These are phyloP conservation scores for Varecia variegata DNA, from an alignment of 2,797 vertebrate species.

Conservation along the genomic window DNA sequence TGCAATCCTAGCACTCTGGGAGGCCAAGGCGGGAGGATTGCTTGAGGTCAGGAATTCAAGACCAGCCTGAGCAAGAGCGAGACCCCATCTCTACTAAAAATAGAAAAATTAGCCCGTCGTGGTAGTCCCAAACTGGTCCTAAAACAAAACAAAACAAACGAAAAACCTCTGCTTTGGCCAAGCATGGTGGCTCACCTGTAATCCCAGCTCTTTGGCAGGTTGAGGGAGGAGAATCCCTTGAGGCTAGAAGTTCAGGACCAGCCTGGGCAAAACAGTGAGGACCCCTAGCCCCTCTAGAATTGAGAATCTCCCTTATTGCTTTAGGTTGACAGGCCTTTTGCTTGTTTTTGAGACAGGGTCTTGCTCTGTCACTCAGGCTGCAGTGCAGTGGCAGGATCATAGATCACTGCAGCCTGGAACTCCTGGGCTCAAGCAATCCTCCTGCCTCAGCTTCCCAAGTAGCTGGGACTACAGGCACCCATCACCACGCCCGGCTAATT, in stretches of 20 bases:
- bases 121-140: no score
- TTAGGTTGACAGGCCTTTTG: background rate
- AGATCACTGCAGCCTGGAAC: background rate
- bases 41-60: no score
- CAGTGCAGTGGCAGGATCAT: background rate
- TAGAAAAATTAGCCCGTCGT: no score
- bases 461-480: background rate
- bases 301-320: background rate
- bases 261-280: background rate
- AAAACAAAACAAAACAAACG: no score
- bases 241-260: background rate
- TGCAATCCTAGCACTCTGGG: no score
- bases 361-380: background rate
- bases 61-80: no score
- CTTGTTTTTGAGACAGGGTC: background rate
- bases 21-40: no score
- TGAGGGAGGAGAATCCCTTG: background rate
- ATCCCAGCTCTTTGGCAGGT: background rate
- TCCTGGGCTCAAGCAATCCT: background rate
- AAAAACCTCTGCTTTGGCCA: background rate
- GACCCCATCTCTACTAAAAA: no score
- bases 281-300: background rate
- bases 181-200: background rate
- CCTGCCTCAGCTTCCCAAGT: background rate
- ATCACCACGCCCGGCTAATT: background rate